phyloP scores from a whole-genome alignment of 2,113 vertebrate genomes.

The Amphiprion ocellaris region DNA sequence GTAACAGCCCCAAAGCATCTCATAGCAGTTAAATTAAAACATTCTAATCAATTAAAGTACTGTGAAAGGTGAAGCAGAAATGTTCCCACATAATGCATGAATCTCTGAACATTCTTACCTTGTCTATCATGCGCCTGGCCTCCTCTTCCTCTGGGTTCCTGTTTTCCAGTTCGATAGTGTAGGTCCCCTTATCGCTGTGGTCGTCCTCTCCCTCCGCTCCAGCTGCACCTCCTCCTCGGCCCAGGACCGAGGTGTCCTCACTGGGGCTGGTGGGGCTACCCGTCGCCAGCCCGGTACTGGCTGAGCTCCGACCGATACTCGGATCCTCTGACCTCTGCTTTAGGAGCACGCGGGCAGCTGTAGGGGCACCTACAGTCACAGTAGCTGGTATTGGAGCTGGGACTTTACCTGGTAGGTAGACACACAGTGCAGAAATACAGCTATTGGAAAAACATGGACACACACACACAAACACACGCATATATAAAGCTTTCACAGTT shows the following conservation, averaged over 20 bases:
- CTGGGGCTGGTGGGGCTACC: slow-evolving; percentile 86
- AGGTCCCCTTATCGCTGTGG: slow-evolving; percentile 96
- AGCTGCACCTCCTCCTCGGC: slow-evolving; percentile 34
- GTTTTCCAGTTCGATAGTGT: slow-evolving; percentile 97
- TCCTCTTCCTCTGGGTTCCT: slow-evolving; percentile 93
- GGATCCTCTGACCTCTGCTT: slow-evolving; percentile 94
- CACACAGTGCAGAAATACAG: background rate
- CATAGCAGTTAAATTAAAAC: background rate
- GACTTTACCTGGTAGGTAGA: slow-evolving; percentile 81
- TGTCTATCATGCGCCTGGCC: slow-evolving; percentile 97
- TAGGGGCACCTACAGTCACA: slow-evolving; percentile 84
- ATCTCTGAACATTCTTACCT: slow-evolving; percentile 83
- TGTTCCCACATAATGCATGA: background rate
- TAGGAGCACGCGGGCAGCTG: slow-evolving; percentile 89
- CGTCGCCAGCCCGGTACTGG: slow-evolving; percentile 90
- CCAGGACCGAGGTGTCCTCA: slow-evolving; percentile 80
- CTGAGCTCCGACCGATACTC: slow-evolving; percentile 90
- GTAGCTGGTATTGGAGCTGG: slow-evolving; percentile 83
- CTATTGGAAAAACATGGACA: background rate
- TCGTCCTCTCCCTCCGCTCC: slow-evolving; percentile 87
- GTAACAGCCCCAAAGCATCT: background rate
- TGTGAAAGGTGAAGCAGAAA: background rate
- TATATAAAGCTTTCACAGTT: background rate
- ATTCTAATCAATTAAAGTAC: background rate
- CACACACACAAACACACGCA: too few species aligned